phyloP scores from a whole-genome alignment of 2,888 invertebrate species.

The Exephanes ischioxanthus region DNA sequence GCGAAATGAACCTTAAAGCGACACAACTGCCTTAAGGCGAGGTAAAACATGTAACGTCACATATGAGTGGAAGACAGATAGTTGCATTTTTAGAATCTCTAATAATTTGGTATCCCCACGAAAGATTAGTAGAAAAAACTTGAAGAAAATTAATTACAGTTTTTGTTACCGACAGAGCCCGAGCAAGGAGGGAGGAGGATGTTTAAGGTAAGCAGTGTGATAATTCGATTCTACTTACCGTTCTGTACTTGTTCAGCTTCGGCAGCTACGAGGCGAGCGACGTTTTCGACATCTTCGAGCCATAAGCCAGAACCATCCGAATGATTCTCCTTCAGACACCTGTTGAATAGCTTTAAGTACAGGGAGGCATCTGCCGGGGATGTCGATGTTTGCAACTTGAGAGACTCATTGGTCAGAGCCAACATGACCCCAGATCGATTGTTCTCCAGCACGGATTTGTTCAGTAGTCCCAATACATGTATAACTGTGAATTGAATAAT shows the following conservation, averaged over 20 bases:
- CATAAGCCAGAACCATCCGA: conserved; percentile 87
- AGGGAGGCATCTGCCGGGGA: conserved; percentile 86
- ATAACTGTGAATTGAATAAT: conserved; percentile 80
- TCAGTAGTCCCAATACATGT: conserved; percentile 87
- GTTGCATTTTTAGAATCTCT: too few species aligned
- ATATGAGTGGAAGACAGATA: too few species aligned
- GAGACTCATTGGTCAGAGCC: conserved; percentile 85
- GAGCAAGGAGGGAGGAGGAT: too few species aligned
- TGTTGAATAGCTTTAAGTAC: conserved; percentile 86
- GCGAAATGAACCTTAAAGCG: too few species aligned
- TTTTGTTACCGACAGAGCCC: too few species aligned
- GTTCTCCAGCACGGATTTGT: conserved; percentile 87
- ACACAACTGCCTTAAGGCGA: too few species aligned
- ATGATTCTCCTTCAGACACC: conserved; percentile 85
- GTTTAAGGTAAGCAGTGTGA: background rate
- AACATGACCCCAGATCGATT: conserved; percentile 85
- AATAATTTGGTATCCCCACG: too few species aligned
- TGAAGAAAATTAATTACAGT: too few species aligned
- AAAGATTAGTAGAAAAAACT: too few species aligned
- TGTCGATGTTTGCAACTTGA: conserved; percentile 84
- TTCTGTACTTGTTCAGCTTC: conserved; percentile 86
- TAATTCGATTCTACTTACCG: conserved; percentile 81
- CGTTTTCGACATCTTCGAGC: conserved; percentile 87
- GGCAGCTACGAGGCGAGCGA: conserved; percentile 83
- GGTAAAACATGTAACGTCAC: too few species aligned